Percentiles rank a stretch among this genome's conserved stretches.
Evolutionary conservation across 1,140 invertebrate genomes (phyloP).

Genomic region (Uloborus diversus): DNA sequence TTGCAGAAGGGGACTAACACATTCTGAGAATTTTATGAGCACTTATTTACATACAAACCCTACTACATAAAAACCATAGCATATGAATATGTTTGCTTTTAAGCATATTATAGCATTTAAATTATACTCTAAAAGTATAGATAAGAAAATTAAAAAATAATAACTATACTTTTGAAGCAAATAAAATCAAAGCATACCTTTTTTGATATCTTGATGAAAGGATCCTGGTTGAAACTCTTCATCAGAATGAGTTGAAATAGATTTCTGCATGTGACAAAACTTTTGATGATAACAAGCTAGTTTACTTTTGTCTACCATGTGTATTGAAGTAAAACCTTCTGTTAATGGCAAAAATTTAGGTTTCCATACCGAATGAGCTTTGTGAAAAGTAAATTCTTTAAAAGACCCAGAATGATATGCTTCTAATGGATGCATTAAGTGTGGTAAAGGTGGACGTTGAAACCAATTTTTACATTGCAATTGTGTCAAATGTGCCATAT

Average conservation of each 20-base stretch:
- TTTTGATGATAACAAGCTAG: slow-evolving; percentile 27
- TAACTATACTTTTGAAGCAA: too few relatives aligned
- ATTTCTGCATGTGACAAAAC: slow-evolving; percentile 36
- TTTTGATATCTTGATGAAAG: slow-evolving; percentile 45
- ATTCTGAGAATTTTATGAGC: too few relatives aligned
- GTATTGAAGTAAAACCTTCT: slow-evolving; percentile 77
- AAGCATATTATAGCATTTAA: too few relatives aligned
- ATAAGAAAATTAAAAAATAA: too few relatives aligned
- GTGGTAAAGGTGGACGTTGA: slow-evolving; percentile 60
- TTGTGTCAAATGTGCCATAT: slow-evolving; percentile 90
- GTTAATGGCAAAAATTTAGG: slow-evolving; percentile 74
- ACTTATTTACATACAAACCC: too few relatives aligned
- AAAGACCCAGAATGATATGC: slow-evolving; percentile 27
- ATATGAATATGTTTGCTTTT: too few relatives aligned
- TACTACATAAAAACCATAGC: too few relatives aligned
- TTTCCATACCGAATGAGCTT: slow-evolving; percentile 65
- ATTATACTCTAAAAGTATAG: too few relatives aligned
- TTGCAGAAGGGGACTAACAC: too few relatives aligned
- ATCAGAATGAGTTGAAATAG: slow-evolving; percentile 40
- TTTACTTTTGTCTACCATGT: slow-evolving; percentile 70
- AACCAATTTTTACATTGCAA: slow-evolving; percentile 67
- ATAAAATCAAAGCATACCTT: slow-evolving; percentile 13
- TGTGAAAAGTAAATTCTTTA: slow-evolving; percentile 49
- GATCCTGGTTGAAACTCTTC: slow-evolving; percentile 53
- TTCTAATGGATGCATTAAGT: slow-evolving; percentile 43